Base-by-base conservation (phyloP, 1,140 invertebrate genomes). In the Helicoverpa armigera region DNA sequence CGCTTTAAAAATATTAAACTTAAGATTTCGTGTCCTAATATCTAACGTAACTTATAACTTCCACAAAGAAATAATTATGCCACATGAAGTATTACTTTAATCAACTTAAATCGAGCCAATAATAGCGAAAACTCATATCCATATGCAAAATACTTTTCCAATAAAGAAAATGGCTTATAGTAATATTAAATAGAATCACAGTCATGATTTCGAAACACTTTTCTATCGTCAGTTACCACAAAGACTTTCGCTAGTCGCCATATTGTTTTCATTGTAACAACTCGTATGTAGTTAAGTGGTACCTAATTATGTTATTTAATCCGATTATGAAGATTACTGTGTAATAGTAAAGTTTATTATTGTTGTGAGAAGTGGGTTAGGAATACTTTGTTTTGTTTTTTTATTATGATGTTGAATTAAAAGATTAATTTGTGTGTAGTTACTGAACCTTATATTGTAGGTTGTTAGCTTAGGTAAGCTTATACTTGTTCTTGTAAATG, bases 321-420 rank as follows among this genome's bases (percentile, higher is more conserved):
- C 69, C n/a, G 43, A 50, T 53, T 72, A 72, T 67, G 63, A 16
- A n/a, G 3, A 14, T n/a, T 60, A 43, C 35, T 43, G 7, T 9
- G 35, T 43, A 43, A 43, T 43, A 9, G 35, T 43, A 9, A 43
- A 43, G 18, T 53, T 18, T 18, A 18, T 69, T 31, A 72, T 72
- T 16, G 53, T 54, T 72, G 18, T 53, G 48, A n/a, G 69, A 54
- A 72, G 50, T 72, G 31, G 69, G 69, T 72, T 72, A 72, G 1
- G 18, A 72, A 23, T 54, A 13, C 16, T 29, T 13, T n/a, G 43
- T 69, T 13, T 14, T 48, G n/a, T 69, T n/a, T 43, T 43, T 43
- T 69, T n/a, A 9, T 43, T 43, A 43, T 43, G 35, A 43, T 43
- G 35, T 3, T 35, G 3, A 5, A 35, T 35, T 35, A 35, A 35